Evolutionary conservation across 2,797 vertebrate species (phyloP).

Genomic region (Peromyscus melanophrys): DNA sequence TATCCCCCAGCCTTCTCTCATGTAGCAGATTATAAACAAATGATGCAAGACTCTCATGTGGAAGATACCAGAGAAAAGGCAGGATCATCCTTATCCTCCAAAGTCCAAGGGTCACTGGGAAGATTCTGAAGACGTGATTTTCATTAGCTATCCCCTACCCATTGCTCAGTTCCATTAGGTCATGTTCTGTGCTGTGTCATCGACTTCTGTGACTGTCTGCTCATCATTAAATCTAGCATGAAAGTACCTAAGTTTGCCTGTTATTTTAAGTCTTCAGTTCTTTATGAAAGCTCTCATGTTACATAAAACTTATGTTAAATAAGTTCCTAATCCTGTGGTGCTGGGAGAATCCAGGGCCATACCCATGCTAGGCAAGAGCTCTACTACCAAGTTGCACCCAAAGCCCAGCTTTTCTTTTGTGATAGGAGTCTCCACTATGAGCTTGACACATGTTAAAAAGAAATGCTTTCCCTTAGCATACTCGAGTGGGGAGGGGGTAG

Average conservation of each 20-base stretch:
- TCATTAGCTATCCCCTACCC: not conserved
- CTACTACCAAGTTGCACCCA: not conserved
- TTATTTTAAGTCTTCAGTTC: constrained; percentile 24
- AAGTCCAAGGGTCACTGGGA: not conserved
- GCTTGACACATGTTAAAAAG: not conserved
- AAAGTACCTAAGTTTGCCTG: not conserved
- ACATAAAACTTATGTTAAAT: not conserved
- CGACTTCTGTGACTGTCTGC: not conserved
- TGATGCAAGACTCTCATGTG: not conserved
- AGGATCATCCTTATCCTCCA: not conserved
- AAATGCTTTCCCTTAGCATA: not conserved
- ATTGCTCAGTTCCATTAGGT: not conserved
- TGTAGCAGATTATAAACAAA: not conserved
- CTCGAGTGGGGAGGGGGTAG: not conserved
- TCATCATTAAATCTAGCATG: not conserved
- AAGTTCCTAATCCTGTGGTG: not conserved
- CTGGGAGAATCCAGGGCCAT: not conserved
- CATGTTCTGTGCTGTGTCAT: not conserved
- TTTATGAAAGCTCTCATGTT: not conserved
- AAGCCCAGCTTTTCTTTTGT: not conserved
- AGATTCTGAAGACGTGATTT: not conserved
- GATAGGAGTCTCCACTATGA: not conserved
- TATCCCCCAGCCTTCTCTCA: not conserved
- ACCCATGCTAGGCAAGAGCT: not conserved
- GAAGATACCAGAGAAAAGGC: not conserved